Base-by-base conservation (phyloP, 2,888 invertebrate genomes). In the Xestia sexstrigata region DNA sequence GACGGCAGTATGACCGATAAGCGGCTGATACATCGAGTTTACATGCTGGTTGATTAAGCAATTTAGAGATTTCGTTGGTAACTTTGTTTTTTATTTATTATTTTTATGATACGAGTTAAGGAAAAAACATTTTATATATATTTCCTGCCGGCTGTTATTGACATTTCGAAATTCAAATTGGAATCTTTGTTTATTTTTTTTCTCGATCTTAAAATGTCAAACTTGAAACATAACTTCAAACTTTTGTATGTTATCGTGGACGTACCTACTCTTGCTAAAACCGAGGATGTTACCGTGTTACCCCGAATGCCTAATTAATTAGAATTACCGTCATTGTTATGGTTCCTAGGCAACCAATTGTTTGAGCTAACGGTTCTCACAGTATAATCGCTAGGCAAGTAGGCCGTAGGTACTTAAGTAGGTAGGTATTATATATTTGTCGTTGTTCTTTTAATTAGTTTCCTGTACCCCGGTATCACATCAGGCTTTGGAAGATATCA, bases 1-100 rank as follows among this genome's bases (percentile, higher is more conserved):
- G 90, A 89, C 88, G 89, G 91, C 89, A 81, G 90, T 91, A 88
- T 93, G 92, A 93, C 93, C 91, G 95, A 94, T 95, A 94, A 93
- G 88, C 85, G 85, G 87, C 87, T 91, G 91, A 91, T 92, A 90
- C 84, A 86, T 78, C 81, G 76, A 86, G 87, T 84, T 89, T 90
- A 82, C 73, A 87, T 85, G 86, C 85, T 74, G 80, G 83, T 85
- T 85, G 82, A 71, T 66, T 70, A 85, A 74, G 70, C 78, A 82
- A 78, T 84, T 84, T 78, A 81, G 81, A 84, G 78, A 81, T 87
- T 87, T 83, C 79, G 79, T 87, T 87, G 86, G 89, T 89, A 87
- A 82, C 45, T 78, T 81, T 81, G 62, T 67, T 77, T 78, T 23
- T n/a, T 30, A 26, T 23, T 65, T 71, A 52, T 67, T 65, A 11